These are phyloP conservation scores for Sinocyclocheilus rhinocerous DNA, from an alignment of 2,113 vertebrate species.

Conservation along the genomic window DNA sequence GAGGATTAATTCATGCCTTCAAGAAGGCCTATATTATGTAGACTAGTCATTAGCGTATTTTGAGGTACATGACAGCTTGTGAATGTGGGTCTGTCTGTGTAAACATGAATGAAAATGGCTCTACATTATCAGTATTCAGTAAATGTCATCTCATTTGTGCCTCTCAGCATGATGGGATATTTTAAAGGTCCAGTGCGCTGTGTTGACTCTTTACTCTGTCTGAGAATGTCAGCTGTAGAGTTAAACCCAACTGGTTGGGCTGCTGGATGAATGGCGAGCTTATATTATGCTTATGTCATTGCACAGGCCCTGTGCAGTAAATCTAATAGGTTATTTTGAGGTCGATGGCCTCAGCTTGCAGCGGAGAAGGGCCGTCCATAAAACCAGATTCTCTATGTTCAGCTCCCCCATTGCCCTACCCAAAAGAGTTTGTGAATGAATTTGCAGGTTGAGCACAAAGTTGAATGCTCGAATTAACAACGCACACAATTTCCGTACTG, in stretches of 20 bases:
- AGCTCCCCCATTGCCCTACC: neutral
- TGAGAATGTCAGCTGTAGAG: slow-evolving; percentile 20
- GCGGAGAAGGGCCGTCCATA: slow-evolving; percentile 58
- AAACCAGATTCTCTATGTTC: slow-evolving; percentile 39
- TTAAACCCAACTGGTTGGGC: neutral
- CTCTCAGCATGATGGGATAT: slow-evolving; percentile 8
- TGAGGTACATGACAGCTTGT: neutral
- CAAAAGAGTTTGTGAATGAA: slow-evolving; percentile 7
- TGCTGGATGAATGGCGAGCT: neutral
- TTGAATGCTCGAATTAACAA: neutral
- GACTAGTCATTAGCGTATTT: neutral
- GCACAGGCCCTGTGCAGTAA: slow-evolving; percentile 35
- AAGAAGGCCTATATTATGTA: neutral
- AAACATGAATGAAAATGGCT: slow-evolving; percentile 10
- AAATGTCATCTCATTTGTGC: neutral
- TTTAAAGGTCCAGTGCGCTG: neutral
- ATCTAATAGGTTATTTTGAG: slow-evolving; percentile 67
- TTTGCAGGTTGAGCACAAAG: neutral
- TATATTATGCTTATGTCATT: slow-evolving; percentile 37
- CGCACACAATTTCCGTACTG: neutral
- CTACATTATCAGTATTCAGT: slow-evolving; percentile 13
- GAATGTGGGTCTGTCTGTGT: neutral
- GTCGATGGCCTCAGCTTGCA: slow-evolving; percentile 57
- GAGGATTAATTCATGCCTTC: neutral
- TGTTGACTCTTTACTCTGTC: slow-evolving; percentile 5